Percentiles rank a stretch among this genome's conserved stretches.
These are phyloP conservation scores for Catocala sponsa DNA, from an alignment of 2,888 invertebrate genomes.

Conservation along the genomic window DNA sequence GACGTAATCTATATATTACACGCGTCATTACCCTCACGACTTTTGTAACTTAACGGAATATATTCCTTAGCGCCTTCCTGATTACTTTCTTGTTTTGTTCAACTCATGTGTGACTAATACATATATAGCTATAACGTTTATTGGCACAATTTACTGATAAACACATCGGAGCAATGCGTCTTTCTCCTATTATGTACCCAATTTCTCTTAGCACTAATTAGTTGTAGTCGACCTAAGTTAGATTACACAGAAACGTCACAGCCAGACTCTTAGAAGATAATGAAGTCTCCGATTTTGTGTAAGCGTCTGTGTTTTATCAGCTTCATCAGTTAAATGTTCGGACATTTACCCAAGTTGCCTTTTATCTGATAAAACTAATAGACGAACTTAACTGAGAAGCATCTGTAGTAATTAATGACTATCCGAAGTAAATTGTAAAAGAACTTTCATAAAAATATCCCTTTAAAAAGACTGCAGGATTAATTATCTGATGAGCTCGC, in stretches of 20 bases:
- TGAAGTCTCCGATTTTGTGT: slow-evolving; percentile 25
- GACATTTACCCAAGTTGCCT: slow-evolving; percentile 26
- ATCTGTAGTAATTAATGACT: slow-evolving; percentile 1
- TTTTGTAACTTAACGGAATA: slow-evolving; percentile 2
- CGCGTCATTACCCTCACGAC: slow-evolving; percentile 24
- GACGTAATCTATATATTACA: slow-evolving; percentile 33
- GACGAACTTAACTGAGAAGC: not conserved
- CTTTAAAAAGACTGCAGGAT: not conserved
- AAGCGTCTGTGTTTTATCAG: slow-evolving; percentile 38
- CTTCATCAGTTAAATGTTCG: slow-evolving; percentile 34
- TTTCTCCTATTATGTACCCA: not conserved
- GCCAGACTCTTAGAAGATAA: slow-evolving; percentile 31
- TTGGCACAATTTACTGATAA: not conserved
- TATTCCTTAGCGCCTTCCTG: not conserved
- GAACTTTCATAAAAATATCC: not conserved
- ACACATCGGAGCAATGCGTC: not conserved
- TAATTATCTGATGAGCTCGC: not conserved
- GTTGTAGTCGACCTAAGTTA: slow-evolving; percentile 7
- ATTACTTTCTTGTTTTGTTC: slow-evolving; percentile 2
- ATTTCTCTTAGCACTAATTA: not conserved
- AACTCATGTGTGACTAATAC: not conserved
- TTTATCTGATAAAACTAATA: slow-evolving; percentile 9
- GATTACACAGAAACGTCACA: slow-evolving; percentile 11
- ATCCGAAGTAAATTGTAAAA: not conserved
- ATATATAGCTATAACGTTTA: not conserved